Evolutionary conservation across 2,797 vertebrate species (phyloP), one percentile per base, ranked within the genome.

Genomic region (Furcifer pardalis): DNA sequence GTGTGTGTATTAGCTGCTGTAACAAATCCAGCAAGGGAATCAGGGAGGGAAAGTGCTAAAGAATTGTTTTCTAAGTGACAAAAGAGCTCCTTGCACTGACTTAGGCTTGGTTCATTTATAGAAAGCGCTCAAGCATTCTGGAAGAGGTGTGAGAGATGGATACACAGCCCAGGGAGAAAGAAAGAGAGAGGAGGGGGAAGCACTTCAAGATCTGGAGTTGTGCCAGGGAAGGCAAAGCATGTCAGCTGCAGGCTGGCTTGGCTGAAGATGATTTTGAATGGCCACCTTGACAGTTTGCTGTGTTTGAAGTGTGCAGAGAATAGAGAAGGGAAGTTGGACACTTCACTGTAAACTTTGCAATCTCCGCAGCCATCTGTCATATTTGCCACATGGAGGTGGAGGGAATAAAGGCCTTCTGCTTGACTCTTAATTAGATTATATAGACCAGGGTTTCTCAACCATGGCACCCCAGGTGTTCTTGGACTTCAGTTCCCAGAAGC

Each of bases 101-200:
- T 49, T 46, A 15, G 68, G 68, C 10, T 52, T 1, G 25, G 32
- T 73, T 79, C 83, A 37, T 17, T 63, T 74, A 73, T 23, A 40
- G 83, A 71, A 73, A 84, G 72, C 68, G 49, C 19, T 73, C 83
- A 49, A 23, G 52, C 32, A 21, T 73, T 63, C 42, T 74, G 77
- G 59, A 56, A 84, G 77, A 79, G 66, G 68, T 46, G 56, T 65
- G 10, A 79, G 44, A 52, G 77, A 72, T 63, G 69, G 83, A 65
- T 19, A 5, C 35, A 6, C 44, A 65, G 40, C 27, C 44, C 2
- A 21, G 59, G 40, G 25, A 59, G 25, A 78, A 12, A 49, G 46
- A 49, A 12, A 21, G 59, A 59, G 25, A 59, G 25, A 84, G 76
- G 73, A 21, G 59, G 42, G 25, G 40, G 25, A 84, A 66, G 73